Evolutionary conservation across 2,797 vertebrate genomes (phyloP).

Genomic region (Smutsia temminckii): DNA sequence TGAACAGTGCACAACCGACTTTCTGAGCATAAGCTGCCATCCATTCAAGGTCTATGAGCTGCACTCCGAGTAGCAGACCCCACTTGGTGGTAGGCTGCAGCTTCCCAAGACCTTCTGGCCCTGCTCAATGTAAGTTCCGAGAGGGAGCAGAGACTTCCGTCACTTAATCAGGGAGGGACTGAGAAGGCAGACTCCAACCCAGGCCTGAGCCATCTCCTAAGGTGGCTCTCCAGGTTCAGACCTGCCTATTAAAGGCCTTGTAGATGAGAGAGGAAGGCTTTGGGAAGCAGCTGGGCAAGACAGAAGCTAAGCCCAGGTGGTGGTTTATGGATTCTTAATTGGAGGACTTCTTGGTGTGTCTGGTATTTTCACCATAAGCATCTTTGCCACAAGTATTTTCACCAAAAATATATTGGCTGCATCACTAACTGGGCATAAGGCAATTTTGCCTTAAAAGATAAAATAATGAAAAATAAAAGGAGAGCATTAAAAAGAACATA

Average conservation of each 20-base stretch:
- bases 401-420: background rate
- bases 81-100: background rate
- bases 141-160: background rate
- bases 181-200: background rate
- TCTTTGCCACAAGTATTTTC: background rate
- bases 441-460: background rate
- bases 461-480: background rate
- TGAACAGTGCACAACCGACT: background rate
- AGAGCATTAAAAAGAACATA: no score
- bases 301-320: conserved; percentile 51
- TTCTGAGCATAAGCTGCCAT: background rate
- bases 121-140: background rate
- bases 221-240: conserved; percentile 13
- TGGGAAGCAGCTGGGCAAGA: conserved; percentile 22
- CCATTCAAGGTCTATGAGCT: background rate
- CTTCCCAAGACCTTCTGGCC: background rate
- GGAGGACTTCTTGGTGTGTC: background rate
- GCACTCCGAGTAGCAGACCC: background rate
- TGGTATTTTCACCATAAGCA: background rate
- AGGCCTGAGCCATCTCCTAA: background rate
- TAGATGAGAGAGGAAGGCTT: conserved; percentile 68
- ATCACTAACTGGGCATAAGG: background rate
- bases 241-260: conserved; percentile 61
- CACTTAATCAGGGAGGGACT: background rate
- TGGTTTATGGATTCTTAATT: background rate